Evolutionary conservation across 2,113 vertebrate genomes (phyloP).

Genomic region (Lophotis ruficrista): DNA sequence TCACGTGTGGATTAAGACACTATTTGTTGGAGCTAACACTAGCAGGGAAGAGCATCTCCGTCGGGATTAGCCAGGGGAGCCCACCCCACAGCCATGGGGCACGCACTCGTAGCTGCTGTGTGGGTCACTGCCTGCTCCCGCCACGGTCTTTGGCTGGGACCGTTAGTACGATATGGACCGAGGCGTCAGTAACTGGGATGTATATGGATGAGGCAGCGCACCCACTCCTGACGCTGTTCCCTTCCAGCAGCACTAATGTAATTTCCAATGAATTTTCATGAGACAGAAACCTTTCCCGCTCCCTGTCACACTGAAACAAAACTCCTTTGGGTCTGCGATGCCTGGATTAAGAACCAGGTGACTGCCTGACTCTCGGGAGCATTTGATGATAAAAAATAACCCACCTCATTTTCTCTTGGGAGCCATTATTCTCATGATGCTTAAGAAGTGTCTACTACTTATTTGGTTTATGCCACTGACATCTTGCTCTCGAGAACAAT

Average conservation of each 20-base stretch:
- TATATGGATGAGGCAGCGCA: neutral
- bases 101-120: fast-evolving
- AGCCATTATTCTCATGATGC: conserved; percentile 1
- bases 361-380: neutral
- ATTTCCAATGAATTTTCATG: conserved; percentile 57
- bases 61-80: fast-evolving
- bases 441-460: neutral
- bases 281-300: conserved; percentile 22
- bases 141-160: fast-evolving
- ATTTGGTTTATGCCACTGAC: neutral
- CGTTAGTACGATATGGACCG: fast-evolving
- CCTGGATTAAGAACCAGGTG: conserved; percentile 16
- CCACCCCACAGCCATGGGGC: fast-evolving
- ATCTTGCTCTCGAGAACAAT: conserved; percentile 6
- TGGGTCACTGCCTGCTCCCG: fast-evolving
- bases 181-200: neutral
- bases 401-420: neutral
- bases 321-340: conserved; percentile 21
- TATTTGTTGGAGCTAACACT: neutral
- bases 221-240: neutral
- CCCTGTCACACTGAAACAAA: neutral
- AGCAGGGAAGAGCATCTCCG: neutral
- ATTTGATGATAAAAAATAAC: conserved; percentile 7
- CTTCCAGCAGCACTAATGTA: neutral
- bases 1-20: fast-evolving